Percentiles rank a stretch among this genome's conserved stretches.
Conservation (phyloP, 2,797 vertebrate genomes). For the Hippopotamyrus pictus region DNA sequence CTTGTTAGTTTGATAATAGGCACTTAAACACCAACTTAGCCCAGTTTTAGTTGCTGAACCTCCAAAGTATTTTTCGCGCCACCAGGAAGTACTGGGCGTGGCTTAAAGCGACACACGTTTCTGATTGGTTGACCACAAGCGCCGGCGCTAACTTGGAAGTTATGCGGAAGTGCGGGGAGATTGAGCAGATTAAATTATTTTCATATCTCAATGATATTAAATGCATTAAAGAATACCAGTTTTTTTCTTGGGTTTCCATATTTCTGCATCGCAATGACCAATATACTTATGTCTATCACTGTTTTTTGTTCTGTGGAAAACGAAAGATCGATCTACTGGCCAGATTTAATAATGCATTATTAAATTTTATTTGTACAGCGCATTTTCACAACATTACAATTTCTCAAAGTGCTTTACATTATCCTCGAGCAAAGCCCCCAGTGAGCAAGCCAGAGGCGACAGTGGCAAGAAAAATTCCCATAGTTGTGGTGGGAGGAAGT, state of each 20-base stretch:
- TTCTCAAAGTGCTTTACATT: neutral
- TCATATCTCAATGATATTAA: neutral
- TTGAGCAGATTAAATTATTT: neutral
- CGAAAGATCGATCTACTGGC: neutral
- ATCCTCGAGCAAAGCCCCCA: neutral
- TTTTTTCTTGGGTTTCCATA: neutral
- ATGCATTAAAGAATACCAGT: neutral
- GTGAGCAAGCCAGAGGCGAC: neutral
- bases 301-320: neutral
- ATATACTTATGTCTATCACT: neutral
- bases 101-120: neutral
- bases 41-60: neutral
- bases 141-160: neutral
- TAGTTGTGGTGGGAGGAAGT: neutral
- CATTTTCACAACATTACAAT: neutral
- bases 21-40: neutral
- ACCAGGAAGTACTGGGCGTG: neutral
- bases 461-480: neutral
- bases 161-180: neutral
- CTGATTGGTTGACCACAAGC: neutral
- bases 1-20: neutral
- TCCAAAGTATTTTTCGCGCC: neutral
- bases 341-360: neutral
- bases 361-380: neutral
- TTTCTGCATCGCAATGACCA: neutral